A percentile compares a stretch with the other conserved stretches of the same genome.
Evolutionary conservation across 2,113 vertebrate species (phyloP).

Genomic region (Ramphastos sulfuratus): DNA sequence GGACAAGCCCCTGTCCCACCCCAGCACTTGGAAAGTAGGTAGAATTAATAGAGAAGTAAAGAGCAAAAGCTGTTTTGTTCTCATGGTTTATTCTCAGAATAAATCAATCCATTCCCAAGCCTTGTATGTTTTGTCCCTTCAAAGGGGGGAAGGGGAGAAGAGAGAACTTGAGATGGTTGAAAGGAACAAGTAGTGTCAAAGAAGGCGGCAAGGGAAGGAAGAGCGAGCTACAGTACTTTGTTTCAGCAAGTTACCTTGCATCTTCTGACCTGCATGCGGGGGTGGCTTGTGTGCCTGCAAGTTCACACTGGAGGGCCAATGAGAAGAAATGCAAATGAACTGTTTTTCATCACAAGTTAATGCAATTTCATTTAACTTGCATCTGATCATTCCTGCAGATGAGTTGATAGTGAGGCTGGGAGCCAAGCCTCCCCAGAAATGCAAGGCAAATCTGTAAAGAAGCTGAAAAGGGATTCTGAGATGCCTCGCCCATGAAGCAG

Average conservation of each 20-base stretch:
- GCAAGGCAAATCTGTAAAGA: constrained; percentile 11
- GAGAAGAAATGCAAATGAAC: constrained; percentile 32
- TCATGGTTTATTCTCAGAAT: background rate
- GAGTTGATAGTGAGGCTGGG: background rate
- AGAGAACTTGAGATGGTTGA: constrained; percentile 13
- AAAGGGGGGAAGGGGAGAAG: background rate
- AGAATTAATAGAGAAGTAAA: background rate
- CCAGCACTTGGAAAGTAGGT: background rate
- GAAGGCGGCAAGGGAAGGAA: background rate
- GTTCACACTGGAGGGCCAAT: background rate
- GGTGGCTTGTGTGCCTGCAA: background rate
- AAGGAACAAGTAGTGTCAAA: background rate
- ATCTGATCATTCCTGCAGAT: constrained; percentile 1
- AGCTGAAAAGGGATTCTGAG: background rate
- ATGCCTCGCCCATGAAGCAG: background rate
- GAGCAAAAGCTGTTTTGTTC: background rate
- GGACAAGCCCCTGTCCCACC: background rate
- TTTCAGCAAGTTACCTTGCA: background rate
- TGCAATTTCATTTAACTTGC: constrained; percentile 16
- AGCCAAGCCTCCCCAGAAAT: constrained; percentile 8
- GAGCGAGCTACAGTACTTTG: background rate
- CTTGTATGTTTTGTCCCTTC: background rate
- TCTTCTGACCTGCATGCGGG: background rate
- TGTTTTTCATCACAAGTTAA: constrained; percentile 43
- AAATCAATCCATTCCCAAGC: background rate